Percentiles rank a stretch among this genome's conserved stretches.
Evolutionary conservation across 1,140 invertebrate genomes (phyloP).

Genomic region (Adelges cooleyi): DNA sequence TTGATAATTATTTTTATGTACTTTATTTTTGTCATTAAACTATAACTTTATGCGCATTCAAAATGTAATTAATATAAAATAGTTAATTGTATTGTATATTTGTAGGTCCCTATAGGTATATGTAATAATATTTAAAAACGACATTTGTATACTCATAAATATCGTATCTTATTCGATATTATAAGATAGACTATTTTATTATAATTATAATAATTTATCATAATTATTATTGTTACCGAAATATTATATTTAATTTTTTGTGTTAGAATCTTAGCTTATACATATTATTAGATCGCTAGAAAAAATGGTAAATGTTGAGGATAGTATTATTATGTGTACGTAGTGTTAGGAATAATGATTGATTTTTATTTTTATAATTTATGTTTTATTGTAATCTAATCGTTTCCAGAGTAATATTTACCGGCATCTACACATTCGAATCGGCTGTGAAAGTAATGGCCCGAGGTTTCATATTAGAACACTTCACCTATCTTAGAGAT

Average conservation of each 20-base stretch:
- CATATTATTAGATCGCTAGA: constrained; percentile 20
- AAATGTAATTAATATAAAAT: not conserved
- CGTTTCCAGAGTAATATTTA: constrained; percentile 90
- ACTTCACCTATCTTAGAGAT: constrained; percentile 99
- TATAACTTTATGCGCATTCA: not conserved
- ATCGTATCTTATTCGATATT: no score
- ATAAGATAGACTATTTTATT: not conserved
- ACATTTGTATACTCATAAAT: no score
- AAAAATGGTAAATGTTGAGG: constrained; percentile 12
- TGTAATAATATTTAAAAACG: no score
- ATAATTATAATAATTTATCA: not conserved
- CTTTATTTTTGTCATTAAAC: not conserved
- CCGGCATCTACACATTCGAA: constrained; percentile 98
- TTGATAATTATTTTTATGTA: constrained; percentile 7
- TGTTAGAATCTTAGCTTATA: constrained; percentile 23
- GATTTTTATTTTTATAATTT: constrained; percentile 14
- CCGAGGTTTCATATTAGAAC: constrained; percentile 96
- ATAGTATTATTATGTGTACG: constrained; percentile 20
- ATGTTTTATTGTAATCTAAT: constrained; percentile 27
- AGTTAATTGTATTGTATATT: no score
- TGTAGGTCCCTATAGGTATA: no score
- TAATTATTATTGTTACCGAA: not conserved
- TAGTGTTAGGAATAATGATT: constrained; percentile 15
- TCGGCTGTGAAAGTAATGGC: constrained; percentile 97
- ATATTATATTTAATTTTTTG: constrained; percentile 1